Evolutionary conservation across 2,113 vertebrate genomes (phyloP).

Genomic region (Gymnogyps californianus): DNA sequence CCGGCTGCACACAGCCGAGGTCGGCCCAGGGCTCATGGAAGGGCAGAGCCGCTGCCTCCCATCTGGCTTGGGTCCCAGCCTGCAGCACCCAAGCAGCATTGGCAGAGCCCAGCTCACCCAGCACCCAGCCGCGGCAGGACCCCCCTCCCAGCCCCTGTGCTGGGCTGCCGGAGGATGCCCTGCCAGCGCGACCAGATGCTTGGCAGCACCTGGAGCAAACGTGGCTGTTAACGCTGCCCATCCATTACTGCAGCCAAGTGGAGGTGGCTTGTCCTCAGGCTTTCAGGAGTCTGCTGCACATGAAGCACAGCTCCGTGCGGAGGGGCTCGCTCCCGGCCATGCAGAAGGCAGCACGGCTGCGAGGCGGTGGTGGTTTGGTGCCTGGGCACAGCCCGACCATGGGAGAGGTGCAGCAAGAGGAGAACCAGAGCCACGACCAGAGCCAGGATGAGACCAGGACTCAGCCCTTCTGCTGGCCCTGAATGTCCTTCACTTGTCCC

Average conservation of each 20-base stretch:
- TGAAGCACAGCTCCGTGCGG: rapidly evolving
- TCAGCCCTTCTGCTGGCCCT: neutral
- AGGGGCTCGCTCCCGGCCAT: rapidly evolving
- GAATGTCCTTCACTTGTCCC: neutral
- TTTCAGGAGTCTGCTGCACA: neutral
- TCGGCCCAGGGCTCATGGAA: neutral
- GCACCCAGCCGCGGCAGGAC: rapidly evolving
- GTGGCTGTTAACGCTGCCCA: neutral
- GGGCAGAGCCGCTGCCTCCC: neutral
- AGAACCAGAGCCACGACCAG: neutral
- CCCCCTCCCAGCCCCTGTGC: neutral
- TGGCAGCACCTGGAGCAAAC: neutral
- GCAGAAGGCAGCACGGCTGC: neutral
- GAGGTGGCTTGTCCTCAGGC: neutral
- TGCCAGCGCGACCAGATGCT: neutral
- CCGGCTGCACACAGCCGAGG: rapidly evolving
- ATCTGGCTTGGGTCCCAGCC: neutral
- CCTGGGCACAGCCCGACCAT: neutral
- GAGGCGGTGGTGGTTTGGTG: neutral
- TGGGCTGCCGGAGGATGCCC: neutral
- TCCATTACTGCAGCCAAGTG: neutral
- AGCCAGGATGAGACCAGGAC: neutral
- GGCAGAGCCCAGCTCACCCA: neutral
- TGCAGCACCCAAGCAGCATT: neutral
- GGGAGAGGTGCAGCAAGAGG: neutral